Percentiles rank a stretch among this genome's conserved stretches.
phyloP scores from a whole-genome alignment of 1,140 invertebrate species.

The Coenobita brevimanus region DNA sequence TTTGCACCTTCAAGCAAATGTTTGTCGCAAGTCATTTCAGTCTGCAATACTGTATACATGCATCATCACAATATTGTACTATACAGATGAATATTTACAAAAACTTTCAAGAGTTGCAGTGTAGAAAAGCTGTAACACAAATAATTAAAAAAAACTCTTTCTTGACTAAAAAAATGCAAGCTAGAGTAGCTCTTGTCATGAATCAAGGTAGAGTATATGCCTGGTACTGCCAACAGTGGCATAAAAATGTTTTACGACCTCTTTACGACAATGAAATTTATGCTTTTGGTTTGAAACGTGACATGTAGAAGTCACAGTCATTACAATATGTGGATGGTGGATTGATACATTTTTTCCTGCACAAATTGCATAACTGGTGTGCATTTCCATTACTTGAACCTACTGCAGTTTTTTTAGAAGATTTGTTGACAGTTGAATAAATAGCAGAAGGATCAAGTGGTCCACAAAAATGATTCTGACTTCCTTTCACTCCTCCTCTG shows the following conservation, averaged over 20 bases:
- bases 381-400: conserved; percentile 70
- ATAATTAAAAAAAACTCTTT: too few species aligned
- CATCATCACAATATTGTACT: background rate
- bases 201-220: too few species aligned
- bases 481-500: conserved; percentile 45
- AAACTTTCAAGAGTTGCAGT: background rate
- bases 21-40: background rate
- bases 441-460: conserved; percentile 68
- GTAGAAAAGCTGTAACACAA: too few species aligned
- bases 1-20: too few species aligned
- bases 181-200: conserved; percentile 12
- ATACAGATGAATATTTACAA: background rate
- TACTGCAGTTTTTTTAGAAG: conserved; percentile 45
- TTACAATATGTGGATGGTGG: conserved; percentile 86
- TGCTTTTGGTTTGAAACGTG: conserved; percentile 78
- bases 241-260: background rate
- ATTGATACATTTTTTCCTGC: conserved; percentile 85
- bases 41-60: background rate
- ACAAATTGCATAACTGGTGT: conserved; percentile 82
- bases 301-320: conserved; percentile 94
- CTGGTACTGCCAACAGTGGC: too few species aligned
- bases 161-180: background rate
- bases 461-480: conserved; percentile 63
- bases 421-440: conserved; percentile 68
- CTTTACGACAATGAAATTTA: conserved; percentile 21